A percentile compares a stretch with the other conserved stretches of the same genome.
Conservation (phyloP, 37 sponge, comb jelly and placozoan species). For the Agelas oroides region DNA sequence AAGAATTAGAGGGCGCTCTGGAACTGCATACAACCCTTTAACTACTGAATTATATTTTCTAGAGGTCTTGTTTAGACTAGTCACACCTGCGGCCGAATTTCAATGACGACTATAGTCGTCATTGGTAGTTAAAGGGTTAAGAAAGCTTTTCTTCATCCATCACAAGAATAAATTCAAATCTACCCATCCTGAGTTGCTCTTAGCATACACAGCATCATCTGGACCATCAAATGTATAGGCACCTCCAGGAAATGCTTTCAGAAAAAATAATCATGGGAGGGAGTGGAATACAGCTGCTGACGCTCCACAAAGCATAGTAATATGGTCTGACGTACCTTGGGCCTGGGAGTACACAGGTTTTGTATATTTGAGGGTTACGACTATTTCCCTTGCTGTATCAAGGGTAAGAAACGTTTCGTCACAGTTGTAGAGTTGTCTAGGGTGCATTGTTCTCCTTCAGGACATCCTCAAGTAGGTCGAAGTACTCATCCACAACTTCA, state of each 20-base stretch:
- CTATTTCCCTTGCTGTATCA: background rate
- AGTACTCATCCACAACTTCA: constrained; percentile 8
- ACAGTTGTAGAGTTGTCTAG: background rate
- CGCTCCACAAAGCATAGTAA: constrained; percentile 3
- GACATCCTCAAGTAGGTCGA: background rate
- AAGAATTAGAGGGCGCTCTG: background rate
- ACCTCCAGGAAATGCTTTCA: constrained; percentile 11
- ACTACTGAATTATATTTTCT: too few relatives aligned
- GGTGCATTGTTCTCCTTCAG: background rate
- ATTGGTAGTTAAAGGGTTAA: too few relatives aligned
- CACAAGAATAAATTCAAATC: background rate
- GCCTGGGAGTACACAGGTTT: constrained; percentile 20
- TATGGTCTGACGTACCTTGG: constrained; percentile 15
- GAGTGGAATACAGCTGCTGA: constrained; percentile 10
- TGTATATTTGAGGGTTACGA: background rate
- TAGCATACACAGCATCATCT: constrained; percentile 13
- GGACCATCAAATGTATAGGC: constrained; percentile 15
- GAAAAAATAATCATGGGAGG: constrained; percentile 25
- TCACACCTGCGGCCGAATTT: too few relatives aligned
- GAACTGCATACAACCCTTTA: constrained; percentile 15
- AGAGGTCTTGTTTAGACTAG: too few relatives aligned
- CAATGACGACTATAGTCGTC: too few relatives aligned
- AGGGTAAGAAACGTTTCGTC: constrained; percentile 8
- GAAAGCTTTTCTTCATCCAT: constrained; percentile 22
- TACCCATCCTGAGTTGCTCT: background rate